phyloP scores from a whole-genome alignment of 1,140 invertebrate genomes.

The Sarcophaga peregrina region DNA sequence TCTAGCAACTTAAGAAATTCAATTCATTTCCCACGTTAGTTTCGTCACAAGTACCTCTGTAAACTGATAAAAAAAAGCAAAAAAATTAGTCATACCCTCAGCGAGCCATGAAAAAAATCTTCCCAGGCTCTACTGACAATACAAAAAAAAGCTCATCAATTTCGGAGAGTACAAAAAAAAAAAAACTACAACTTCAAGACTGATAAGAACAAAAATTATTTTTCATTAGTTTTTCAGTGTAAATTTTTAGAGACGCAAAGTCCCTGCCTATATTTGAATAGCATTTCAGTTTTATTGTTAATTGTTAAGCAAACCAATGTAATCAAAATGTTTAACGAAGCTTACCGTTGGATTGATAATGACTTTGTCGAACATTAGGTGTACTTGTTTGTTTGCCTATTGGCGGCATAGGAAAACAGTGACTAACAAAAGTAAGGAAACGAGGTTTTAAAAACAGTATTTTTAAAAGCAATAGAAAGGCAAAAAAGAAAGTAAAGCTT shows the following conservation, averaged over 20 bases:
- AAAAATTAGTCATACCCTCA: slow-evolving; percentile 38
- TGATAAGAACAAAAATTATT: neutral
- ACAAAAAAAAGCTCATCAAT: neutral
- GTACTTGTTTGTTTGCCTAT: neutral
- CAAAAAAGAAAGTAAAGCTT: too few relatives aligned
- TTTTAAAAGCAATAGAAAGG: too few relatives aligned
- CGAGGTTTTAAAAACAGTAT: too few relatives aligned
- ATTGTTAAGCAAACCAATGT: neutral
- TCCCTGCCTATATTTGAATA: neutral
- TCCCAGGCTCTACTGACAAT: slow-evolving; percentile 32
- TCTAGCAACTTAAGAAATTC: too few relatives aligned
- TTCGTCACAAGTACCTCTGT: too few relatives aligned
- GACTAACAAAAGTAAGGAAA: neutral
- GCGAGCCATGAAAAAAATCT: slow-evolving; percentile 30
- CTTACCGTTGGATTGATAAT: slow-evolving; percentile 23
- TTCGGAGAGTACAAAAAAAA: neutral
- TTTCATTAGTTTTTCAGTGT: neutral
- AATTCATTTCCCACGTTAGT: too few relatives aligned
- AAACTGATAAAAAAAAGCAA: neutral
- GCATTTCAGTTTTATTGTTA: neutral
- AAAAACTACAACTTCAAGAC: neutral
- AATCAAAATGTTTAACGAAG: slow-evolving; percentile 43
- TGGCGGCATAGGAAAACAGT: neutral
- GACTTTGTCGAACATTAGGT: neutral
- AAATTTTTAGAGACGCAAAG: neutral